Conservation (phyloP, 1,140 invertebrate genomes). For the Penaeus japonicus region DNA sequence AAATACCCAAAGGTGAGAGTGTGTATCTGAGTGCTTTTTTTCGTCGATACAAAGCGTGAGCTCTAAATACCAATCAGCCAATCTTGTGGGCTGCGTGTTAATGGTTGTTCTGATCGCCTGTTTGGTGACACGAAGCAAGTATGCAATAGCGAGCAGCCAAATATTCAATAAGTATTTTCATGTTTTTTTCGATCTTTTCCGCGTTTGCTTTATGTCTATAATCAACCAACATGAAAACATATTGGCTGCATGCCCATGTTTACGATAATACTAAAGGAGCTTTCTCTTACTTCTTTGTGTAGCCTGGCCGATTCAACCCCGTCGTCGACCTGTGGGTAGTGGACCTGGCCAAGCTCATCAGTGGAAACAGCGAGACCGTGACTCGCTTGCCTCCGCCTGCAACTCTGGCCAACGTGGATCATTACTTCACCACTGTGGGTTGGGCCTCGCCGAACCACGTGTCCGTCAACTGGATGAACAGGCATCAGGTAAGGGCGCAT, state of each 20-base stretch:
- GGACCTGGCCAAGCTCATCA: conserved; percentile 71
- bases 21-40: neutral
- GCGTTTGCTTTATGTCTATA: neutral
- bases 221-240: neutral
- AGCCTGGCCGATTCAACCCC: conserved; percentile 83
- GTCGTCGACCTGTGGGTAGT: conserved; percentile 74
- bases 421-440: conserved; percentile 76
- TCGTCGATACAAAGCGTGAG: too few species aligned
- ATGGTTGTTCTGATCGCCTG: too few species aligned
- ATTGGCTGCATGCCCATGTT: neutral
- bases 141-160: too few species aligned
- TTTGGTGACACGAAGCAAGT: too few species aligned
- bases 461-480: conserved; percentile 83
- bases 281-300: conserved; percentile 59
- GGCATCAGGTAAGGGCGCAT: conserved; percentile 75
- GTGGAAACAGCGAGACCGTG: conserved; percentile 53
- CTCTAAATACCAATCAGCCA: too few species aligned
- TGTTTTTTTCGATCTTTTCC: neutral
- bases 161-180: neutral
- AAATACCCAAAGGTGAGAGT: conserved; percentile 82
- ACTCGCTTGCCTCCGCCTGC: conserved; percentile 60
- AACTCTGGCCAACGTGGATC: conserved; percentile 65
- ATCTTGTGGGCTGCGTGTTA: too few species aligned
- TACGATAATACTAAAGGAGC: neutral
- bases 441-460: conserved; percentile 79